Evolutionary conservation across 2,888 invertebrate genomes (phyloP).

Genomic region (Tipula helvola): DNA sequence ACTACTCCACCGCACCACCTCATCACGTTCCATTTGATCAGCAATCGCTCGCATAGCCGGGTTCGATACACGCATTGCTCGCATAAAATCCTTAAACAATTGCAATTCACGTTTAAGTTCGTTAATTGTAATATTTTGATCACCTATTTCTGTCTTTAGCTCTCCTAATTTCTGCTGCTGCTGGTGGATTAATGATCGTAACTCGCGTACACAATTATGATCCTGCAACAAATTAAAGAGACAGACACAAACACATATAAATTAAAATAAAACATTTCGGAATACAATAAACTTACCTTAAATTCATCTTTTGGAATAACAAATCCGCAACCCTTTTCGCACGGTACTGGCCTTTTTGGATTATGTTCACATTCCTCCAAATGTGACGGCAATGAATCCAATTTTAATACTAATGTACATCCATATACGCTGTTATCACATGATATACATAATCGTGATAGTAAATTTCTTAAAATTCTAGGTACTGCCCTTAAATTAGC

Average conservation of each 20-base stretch:
- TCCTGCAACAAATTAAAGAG: slow-evolving; percentile 36
- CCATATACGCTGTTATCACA: slow-evolving; percentile 88
- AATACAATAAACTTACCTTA: slow-evolving; percentile 35
- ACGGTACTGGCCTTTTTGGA: slow-evolving; percentile 85
- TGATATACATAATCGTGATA: slow-evolving; percentile 74
- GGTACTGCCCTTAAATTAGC: slow-evolving; percentile 84
- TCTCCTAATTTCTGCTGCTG: slow-evolving; percentile 79
- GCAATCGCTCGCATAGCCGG: slow-evolving; percentile 86
- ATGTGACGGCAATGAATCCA: slow-evolving; percentile 76
- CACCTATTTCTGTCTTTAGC: slow-evolving; percentile 74
- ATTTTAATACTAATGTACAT: slow-evolving; percentile 70
- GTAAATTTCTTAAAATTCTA: slow-evolving; percentile 79
- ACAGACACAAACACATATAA: background rate
- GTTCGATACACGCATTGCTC: slow-evolving; percentile 83
- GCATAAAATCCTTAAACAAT: slow-evolving; percentile 83
- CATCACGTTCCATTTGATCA: slow-evolving; percentile 89
- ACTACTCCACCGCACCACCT: slow-evolving; percentile 80
- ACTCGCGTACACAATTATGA: slow-evolving; percentile 86
- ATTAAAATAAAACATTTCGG: background rate
- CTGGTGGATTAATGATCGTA: slow-evolving; percentile 69
- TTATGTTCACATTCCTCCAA: slow-evolving; percentile 87
- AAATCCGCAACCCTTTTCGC: slow-evolving; percentile 87
- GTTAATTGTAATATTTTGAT: slow-evolving; percentile 74
- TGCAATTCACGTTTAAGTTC: slow-evolving; percentile 84
- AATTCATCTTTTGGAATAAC: slow-evolving; percentile 92